Evolutionary conservation across 2,888 invertebrate species (phyloP).

Genomic region (Caenorhabditis auriculariae): DNA sequence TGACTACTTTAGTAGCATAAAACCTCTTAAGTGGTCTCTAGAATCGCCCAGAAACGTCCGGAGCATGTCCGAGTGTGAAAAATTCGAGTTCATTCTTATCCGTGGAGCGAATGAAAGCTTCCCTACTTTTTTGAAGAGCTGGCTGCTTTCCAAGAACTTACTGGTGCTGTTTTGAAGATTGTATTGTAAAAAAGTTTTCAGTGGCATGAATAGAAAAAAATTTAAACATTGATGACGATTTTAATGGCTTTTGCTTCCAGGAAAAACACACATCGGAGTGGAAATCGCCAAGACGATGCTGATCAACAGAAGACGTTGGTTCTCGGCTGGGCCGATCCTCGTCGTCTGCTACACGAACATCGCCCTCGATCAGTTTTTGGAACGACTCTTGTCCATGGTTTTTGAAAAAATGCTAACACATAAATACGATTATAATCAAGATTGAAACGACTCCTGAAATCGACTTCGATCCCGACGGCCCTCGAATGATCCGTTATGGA

Average conservation of each 20-base stretch:
- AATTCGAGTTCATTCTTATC: too few species aligned
- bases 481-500: constrained; percentile 20
- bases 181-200: too few species aligned
- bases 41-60: too few species aligned
- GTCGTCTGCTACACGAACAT: constrained; percentile 84
- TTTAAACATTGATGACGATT: background rate
- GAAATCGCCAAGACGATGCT: constrained; percentile 36
- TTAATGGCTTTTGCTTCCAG: constrained; percentile 5
- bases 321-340: constrained; percentile 70
- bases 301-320: constrained; percentile 35
- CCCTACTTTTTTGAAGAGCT: too few species aligned
- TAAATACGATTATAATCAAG: background rate
- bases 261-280: constrained; percentile 49
- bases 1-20: too few species aligned
- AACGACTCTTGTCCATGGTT: constrained; percentile 67
- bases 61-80: too few species aligned
- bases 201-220: too few species aligned
- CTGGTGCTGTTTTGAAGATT: too few species aligned
- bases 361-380: constrained; percentile 82
- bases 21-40: too few species aligned
- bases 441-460: background rate
- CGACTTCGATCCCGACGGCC: constrained; percentile 2
- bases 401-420: background rate
- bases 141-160: too few species aligned
- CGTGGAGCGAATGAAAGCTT: too few species aligned